Base-by-base conservation (phyloP, 2,888 invertebrate genomes). In the Busseola fusca region DNA sequence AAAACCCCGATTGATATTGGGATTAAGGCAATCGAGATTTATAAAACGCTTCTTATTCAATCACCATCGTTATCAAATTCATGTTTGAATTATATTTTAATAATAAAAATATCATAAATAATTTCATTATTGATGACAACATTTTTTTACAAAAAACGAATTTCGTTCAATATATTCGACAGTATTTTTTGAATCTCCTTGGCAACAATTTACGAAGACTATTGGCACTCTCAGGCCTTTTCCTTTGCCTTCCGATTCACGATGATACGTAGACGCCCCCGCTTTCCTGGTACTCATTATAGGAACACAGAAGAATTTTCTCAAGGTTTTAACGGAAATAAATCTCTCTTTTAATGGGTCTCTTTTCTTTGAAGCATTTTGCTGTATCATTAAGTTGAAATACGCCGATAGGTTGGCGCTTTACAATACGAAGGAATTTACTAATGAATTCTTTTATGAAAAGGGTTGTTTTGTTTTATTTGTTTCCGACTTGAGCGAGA, bases 331-430 rank as follows among this genome's bases (percentile, higher is more conserved):
- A 72, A 72, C 58, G 65, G 74, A 69, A 78, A 78, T 82, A 80
- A 74, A 76, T 79, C 48, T 70, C 58, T 64, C 60, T 78, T 78
- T 74, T 84, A 71, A 74, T 73, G 71, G 64, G 67, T 45, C 58
- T 76, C 57, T 57, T 64, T 75, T 69, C 63, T 66, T 75, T 67
- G 76, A 72, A 69, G 69, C 42, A 69, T 78, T 73, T 69, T 65
- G 64, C 73, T 70, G 74, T 78, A 76, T 78, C 76, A 83, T 82
- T 84, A 76, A 72, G 63, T 66, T 68, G 64, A 76, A 84, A 82
- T 74, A 70, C 73, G 58, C 18, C 59, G 60, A 74, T 78, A 75
- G 69, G 65, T 78, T 68, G 59, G 48, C 56, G 64, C 66, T 66
- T 63, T 12, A 80, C 74, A 77, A 72, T 79, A 74, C 25, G 40